Percentiles rank a stretch among this genome's conserved stretches.
Evolutionary conservation across 2,888 invertebrate genomes (phyloP).

Genomic region (Orgyia antiqua): DNA sequence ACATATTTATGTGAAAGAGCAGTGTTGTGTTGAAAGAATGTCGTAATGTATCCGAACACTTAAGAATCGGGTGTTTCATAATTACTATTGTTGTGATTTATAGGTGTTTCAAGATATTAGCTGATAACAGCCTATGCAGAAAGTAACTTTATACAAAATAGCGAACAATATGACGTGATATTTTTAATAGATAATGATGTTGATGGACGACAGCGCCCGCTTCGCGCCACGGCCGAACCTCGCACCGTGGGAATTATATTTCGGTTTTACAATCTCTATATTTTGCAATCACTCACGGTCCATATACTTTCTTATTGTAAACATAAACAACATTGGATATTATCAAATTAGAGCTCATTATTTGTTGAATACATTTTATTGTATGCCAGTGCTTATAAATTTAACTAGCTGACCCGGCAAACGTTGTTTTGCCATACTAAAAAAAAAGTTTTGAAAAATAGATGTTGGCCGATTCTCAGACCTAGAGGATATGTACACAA

Average conservation of each 20-base stretch:
- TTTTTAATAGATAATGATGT: slow-evolving; percentile 77
- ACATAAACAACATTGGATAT: no score
- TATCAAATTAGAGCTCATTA: no score
- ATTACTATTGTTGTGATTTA: slow-evolving; percentile 67
- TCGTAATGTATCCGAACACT: slow-evolving; percentile 30
- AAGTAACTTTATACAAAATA: slow-evolving; percentile 72
- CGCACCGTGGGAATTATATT: slow-evolving; percentile 72
- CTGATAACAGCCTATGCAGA: slow-evolving; percentile 50
- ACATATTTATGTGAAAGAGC: slow-evolving; percentile 30
- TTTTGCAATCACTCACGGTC: slow-evolving; percentile 59
- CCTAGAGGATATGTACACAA: no score
- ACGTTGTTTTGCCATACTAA: no score
- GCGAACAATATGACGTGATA: slow-evolving; percentile 76
- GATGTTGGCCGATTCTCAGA: no score
- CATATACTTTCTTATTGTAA: slow-evolving; percentile 40
- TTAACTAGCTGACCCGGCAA: no score
- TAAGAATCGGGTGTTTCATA: slow-evolving; percentile 56
- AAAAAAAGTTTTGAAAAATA: no score
- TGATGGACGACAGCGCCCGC: slow-evolving; percentile 69
- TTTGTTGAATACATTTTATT: no score
- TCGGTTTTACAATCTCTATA: slow-evolving; percentile 55
- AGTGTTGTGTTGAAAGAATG: slow-evolving; percentile 23
- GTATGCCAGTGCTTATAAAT: no score
- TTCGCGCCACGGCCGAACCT: slow-evolving; percentile 38
- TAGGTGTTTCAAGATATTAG: slow-evolving; percentile 59